Evolutionary conservation across 1,140 invertebrate genomes (phyloP).

Genomic region (Eueides isabella): DNA sequence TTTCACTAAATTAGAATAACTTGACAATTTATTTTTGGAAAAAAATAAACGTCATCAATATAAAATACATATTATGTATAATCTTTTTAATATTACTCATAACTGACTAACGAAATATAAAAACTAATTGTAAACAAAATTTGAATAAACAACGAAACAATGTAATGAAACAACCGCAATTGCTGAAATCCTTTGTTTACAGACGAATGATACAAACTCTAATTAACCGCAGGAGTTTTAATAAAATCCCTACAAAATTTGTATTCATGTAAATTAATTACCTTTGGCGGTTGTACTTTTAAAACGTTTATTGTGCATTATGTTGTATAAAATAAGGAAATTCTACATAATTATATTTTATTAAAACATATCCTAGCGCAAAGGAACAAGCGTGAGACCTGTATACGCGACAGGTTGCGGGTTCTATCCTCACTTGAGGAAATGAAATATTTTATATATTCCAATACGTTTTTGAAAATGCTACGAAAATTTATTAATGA

Average conservation of each 20-base stretch:
- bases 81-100: too few relatives aligned
- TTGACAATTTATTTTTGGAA: neutral
- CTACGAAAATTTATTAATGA: too few relatives aligned
- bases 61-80: neutral
- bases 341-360: too few relatives aligned
- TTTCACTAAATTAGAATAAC: neutral
- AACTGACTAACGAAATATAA: too few relatives aligned
- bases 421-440: too few relatives aligned
- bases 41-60: neutral
- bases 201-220: constrained; percentile 20
- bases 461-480: too few relatives aligned
- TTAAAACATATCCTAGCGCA: too few relatives aligned
- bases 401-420: too few relatives aligned
- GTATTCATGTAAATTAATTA: constrained; percentile 17
- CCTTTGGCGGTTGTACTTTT: constrained; percentile 10
- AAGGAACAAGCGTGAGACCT: too few relatives aligned
- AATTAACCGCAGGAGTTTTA: constrained; percentile 26
- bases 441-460: too few relatives aligned
- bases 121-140: constrained; percentile 6
- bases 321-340: neutral
- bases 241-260: constrained; percentile 25
- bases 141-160: constrained; percentile 15
- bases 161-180: constrained; percentile 25
- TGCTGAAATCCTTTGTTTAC: constrained; percentile 18
- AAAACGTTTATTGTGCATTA: neutral